Conservation (phyloP, 2,888 invertebrate genomes). For the Ichneumon xanthorius region DNA sequence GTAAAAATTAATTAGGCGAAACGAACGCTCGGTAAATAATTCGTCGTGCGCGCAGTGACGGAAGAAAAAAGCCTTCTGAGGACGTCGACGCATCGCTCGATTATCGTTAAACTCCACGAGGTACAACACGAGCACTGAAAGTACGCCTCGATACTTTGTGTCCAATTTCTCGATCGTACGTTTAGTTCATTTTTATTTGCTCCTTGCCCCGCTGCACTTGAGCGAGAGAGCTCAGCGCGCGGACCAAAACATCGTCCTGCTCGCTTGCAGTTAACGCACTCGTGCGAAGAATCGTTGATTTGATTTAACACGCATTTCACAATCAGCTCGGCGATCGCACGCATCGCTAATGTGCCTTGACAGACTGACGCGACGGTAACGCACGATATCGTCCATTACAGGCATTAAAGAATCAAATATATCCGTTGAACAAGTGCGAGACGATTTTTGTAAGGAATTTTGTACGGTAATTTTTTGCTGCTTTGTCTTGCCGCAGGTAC, state of each 20-base stretch:
- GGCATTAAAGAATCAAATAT: slow-evolving; percentile 1
- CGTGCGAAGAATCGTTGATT: background rate
- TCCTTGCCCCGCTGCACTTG: background rate
- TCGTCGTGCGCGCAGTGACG: background rate
- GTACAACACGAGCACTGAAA: background rate
- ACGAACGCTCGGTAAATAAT: background rate
- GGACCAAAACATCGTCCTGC: background rate
- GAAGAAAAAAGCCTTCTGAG: background rate
- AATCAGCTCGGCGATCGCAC: background rate
- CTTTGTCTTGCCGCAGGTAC: background rate
- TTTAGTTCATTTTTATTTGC: background rate
- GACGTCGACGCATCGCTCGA: background rate
- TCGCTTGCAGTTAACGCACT: background rate
- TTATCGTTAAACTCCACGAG: slow-evolving; percentile 6
- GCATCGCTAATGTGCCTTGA: background rate
- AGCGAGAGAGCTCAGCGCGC: no score
- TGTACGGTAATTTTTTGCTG: background rate
- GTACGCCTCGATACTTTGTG: background rate
- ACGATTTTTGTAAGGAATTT: background rate
- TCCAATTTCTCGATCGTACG: background rate
- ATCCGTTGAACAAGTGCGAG: background rate
- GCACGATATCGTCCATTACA: slow-evolving; percentile 20
- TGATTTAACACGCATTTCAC: background rate
- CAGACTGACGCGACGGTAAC: slow-evolving; percentile 25
- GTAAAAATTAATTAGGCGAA: slow-evolving; percentile 13